Base-by-base conservation (phyloP, 2,888 invertebrate species). In the Leucoptera coffeella region DNA sequence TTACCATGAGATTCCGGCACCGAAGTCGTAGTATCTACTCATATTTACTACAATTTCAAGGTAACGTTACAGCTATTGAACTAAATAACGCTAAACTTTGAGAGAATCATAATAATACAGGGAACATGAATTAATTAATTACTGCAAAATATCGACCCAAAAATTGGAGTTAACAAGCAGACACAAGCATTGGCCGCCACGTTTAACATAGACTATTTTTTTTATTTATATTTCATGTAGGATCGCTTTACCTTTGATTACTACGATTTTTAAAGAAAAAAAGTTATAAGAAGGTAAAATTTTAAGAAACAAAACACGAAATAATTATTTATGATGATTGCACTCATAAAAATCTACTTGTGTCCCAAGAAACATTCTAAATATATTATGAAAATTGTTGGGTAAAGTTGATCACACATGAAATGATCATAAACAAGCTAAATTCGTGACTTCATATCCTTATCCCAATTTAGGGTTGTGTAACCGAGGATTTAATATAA, bases 1-100 rank as follows among this genome's bases (percentile, higher is more conserved):
- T 71, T 38, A 72, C 72, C 72, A 72, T 59, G 72, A 65, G 57
- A 72, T 57, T 44, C 59, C 62, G 54, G 59, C 72, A 53, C 59
- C 50, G 55, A 62, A 72, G 58, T 72, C 72, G 60, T 61, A 72
- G 60, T 71, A 72, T 56, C 72, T 62, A 55, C 61, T 72, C 72
- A 72, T 72, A 54, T 53, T 62, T 43, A 45, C 43, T 47, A 42
- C 33, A 36, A 39, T 38, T 24, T 12, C 12, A 7, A n/a, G n/a
- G n/a, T n/a, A n/a, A n/a, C n/a, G n/a, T n/a, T n/a, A n/a, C n/a
- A n/a, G n/a, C n/a, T n/a, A n/a, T n/a, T n/a, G n/a, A n/a, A n/a
- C n/a, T n/a, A n/a, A n/a, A n/a, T n/a, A n/a, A n/a, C n/a, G n/a
- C n/a, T n/a, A n/a, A n/a, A n/a, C n/a, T n/a, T n/a, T n/a, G n/a